These are phyloP conservation scores for Leptarthrus brevirostris DNA, from an alignment of 2,888 invertebrate species.

Conservation along the genomic window DNA sequence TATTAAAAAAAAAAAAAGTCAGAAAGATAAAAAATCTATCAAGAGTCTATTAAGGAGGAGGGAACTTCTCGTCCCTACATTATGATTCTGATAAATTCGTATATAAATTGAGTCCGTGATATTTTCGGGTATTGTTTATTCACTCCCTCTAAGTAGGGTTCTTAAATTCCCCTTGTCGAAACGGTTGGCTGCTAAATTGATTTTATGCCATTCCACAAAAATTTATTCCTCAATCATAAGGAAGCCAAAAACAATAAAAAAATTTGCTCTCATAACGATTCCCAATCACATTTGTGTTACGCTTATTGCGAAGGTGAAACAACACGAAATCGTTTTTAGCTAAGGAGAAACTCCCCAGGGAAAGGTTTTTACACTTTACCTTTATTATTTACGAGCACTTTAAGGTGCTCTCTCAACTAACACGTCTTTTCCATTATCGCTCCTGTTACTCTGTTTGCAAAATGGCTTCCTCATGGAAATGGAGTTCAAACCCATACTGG, in stretches of 20 bases:
- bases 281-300: conserved; percentile 36
- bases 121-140: no score
- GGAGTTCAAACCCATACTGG: conserved; percentile 43
- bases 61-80: no score
- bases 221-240: no score
- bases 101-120: no score
- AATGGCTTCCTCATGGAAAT: conserved; percentile 44
- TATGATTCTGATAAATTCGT: no score
- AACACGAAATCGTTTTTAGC: conserved; percentile 43
- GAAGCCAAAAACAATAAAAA: background rate
- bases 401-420: conserved; percentile 47
- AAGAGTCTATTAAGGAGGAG: no score
- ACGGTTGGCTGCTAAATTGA: no score
- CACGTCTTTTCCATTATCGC: conserved; percentile 45
- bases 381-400: conserved; percentile 47
- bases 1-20: no score
- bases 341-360: background rate
- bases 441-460: conserved; percentile 43
- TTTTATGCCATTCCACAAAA: no score
- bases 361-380: conserved; percentile 44
- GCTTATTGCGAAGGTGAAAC: conserved; percentile 42
- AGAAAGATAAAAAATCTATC: no score
- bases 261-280: conserved; percentile 21
- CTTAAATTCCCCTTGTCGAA: no score
- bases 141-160: no score